Evolutionary conservation across 1,140 invertebrate species (phyloP).

Genomic region (Hylyphantes graminicola): DNA sequence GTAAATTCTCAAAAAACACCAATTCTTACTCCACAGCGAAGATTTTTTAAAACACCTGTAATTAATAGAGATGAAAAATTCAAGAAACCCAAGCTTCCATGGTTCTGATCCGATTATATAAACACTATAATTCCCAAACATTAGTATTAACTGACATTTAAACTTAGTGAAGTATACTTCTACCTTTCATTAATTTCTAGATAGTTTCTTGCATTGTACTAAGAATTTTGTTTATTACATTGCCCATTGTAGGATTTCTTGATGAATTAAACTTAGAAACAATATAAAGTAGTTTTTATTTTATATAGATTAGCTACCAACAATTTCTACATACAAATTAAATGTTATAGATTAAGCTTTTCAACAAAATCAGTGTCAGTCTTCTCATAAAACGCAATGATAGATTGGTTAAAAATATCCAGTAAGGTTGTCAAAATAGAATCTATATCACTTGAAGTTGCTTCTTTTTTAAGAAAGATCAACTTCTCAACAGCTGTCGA

Average conservation of each 20-base stretch:
- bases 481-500: not conserved
- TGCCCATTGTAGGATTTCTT: too few species aligned
- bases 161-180: not conserved
- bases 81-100: conserved; percentile 18
- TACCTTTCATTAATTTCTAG: not conserved
- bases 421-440: not conserved
- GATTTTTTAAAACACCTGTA: conserved; percentile 30
- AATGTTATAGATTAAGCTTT: not conserved
- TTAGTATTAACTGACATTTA: not conserved
- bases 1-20: not conserved
- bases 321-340: not conserved
- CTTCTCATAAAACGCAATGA: conserved; percentile 17
- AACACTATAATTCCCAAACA: not conserved
- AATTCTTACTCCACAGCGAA: not conserved
- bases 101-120: conserved; percentile 19
- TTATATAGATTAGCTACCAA: too few species aligned
- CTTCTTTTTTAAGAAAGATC: conserved; percentile 5
- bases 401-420: conserved; percentile 32
- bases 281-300: not conserved
- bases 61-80: conserved; percentile 2
- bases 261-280: not conserved
- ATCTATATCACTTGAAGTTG: not conserved
- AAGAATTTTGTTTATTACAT: not conserved
- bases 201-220: not conserved
- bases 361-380: not conserved